These are phyloP conservation scores for Cantharis nigra DNA, from an alignment of 2,888 invertebrate genomes.

Conservation along the genomic window DNA sequence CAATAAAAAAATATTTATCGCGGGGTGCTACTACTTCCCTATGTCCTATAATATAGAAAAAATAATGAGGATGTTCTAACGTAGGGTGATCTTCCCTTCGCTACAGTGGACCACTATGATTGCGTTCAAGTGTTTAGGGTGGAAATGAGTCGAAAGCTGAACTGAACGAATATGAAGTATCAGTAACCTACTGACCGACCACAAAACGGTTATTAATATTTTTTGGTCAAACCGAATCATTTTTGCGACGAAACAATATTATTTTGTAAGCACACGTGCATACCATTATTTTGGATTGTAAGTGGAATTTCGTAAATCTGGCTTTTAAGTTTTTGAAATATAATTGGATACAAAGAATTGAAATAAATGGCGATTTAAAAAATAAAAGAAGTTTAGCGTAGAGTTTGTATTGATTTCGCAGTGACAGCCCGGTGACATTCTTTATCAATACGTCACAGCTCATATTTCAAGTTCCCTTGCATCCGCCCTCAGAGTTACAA, in stretches of 20 bases:
- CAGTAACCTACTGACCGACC: slow-evolving; percentile 46
- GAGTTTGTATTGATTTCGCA: slow-evolving; percentile 59
- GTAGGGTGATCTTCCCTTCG: slow-evolving; percentile 35
- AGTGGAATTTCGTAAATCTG: background rate
- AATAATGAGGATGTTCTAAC: slow-evolving; percentile 21
- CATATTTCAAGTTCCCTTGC: slow-evolving; percentile 59
- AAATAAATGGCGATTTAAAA: slow-evolving; percentile 24
- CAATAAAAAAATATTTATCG: background rate
- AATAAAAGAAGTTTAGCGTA: slow-evolving; percentile 42
- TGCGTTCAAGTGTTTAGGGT: slow-evolving; percentile 19
- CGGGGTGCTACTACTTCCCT: background rate
- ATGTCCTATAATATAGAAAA: slow-evolving; percentile 11
- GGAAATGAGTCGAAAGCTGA: slow-evolving; percentile 24
- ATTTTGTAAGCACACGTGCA: background rate
- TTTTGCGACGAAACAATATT: background rate
- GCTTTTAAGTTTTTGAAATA: background rate
- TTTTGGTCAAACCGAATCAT: background rate
- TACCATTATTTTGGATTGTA: background rate
- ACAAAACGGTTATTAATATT: slow-evolving; percentile 16
- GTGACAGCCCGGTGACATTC: slow-evolving; percentile 72
- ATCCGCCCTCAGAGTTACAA: slow-evolving; percentile 60
- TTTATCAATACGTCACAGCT: slow-evolving; percentile 65
- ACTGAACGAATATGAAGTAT: slow-evolving; percentile 39
- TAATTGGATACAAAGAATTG: background rate
- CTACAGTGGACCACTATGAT: slow-evolving; percentile 32